Evolutionary conservation across 2,888 invertebrate genomes (phyloP).

Genomic region (Emmelina monodactyla): DNA sequence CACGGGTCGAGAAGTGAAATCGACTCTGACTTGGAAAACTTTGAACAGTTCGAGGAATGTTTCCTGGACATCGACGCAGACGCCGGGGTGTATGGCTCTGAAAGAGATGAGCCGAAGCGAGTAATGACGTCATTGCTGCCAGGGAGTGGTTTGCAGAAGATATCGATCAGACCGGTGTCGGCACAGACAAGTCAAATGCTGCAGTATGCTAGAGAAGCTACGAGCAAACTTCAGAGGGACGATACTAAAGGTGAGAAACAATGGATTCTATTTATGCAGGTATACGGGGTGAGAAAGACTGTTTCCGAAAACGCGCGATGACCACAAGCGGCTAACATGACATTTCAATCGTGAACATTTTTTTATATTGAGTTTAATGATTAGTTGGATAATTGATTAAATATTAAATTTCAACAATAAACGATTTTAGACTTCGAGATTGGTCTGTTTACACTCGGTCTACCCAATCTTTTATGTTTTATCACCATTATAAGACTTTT

Average conservation of each 20-base stretch:
- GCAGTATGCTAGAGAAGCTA: constrained; percentile 29
- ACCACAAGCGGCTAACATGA: too few species aligned
- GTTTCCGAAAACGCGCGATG: too few species aligned
- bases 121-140: constrained; percentile 45
- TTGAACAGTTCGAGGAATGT: constrained; percentile 49
- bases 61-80: constrained; percentile 55
- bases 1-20: constrained; percentile 46
- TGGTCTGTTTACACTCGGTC: too few species aligned
- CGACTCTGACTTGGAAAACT: constrained; percentile 51
- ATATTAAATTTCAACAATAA: too few species aligned
- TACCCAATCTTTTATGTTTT: too few species aligned
- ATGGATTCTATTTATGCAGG: too few species aligned
- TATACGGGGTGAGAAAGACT: too few species aligned
- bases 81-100: constrained; percentile 35
- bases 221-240: constrained; percentile 33
- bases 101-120: constrained; percentile 40
- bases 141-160: constrained; percentile 51
- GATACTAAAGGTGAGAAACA: constrained; percentile 49
- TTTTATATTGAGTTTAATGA: too few species aligned
- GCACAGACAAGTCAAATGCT: constrained; percentile 24
- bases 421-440: too few species aligned
- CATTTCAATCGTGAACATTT: too few species aligned
- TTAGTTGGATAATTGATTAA: too few species aligned
- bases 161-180: constrained; percentile 40
- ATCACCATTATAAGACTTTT: too few species aligned